Base-by-base conservation (phyloP, 2,888 invertebrate species). In the Baronia brevicornis region DNA sequence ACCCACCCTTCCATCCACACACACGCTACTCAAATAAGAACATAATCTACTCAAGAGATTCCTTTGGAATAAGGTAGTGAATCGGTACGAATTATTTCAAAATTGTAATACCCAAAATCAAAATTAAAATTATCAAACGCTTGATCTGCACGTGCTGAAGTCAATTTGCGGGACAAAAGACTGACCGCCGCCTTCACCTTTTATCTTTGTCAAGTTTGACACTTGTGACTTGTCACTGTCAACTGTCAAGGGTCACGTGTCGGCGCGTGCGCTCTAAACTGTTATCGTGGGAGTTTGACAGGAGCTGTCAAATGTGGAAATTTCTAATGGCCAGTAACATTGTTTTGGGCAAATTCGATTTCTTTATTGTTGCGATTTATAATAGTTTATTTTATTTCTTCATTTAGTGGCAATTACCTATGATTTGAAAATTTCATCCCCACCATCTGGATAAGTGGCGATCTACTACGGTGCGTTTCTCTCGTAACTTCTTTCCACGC, bases 241-340 rank as follows among this genome's bases (percentile, higher is more conserved):
- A 68, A 60, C 64, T 65, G 67, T 71, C 66, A 61, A 53, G 38
- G 46, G 66, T 31, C 80, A 79, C 80, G 80, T 70, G 79, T 36
- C 67, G 69, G 48, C 73, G 68, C 69, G 78, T 74, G 79, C 67
- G 60, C 48, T 66, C 58, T 71, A 67, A 73, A 72, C 64, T 69
- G 66, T 65, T 71, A 69, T 72, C 72, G 47, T 36, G 12, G 39
- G 51, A 60, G 49, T 69, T 68, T 73, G 75, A 71, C 73, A 71
- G 66, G 46, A 39, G 39, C 54, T 67, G 70, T 75, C 73, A 72
- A 68, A 57, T 60, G 50, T 48, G 42, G 51, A 47, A 52, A 58
- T 57, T 60, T 48, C 51, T 51, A 59, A 46, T 51, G 50, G 59
- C 52, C 49, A 53, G 48, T 43, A 57, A 53, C 57, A 48, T 54